These are phyloP conservation scores for Syngnathus acus DNA, from an alignment of 2,797 vertebrate species.

Conservation along the genomic window DNA sequence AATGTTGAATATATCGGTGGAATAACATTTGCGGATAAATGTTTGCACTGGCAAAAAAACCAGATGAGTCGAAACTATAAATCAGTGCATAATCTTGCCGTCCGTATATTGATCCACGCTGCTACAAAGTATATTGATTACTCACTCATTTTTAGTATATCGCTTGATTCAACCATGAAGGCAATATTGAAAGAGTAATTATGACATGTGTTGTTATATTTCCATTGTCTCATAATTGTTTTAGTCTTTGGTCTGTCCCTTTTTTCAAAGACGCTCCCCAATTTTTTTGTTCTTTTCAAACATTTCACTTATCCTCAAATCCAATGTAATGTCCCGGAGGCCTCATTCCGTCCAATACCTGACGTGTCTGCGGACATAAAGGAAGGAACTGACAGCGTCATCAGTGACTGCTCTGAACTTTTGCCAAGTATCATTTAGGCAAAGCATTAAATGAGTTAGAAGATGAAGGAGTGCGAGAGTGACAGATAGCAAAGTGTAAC, in stretches of 20 bases:
- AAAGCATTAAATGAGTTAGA: constrained; percentile 36
- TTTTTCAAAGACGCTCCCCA: too few relatives aligned
- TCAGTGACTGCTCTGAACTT: constrained; percentile 26
- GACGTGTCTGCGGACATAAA: constrained; percentile 33
- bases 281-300: not conserved
- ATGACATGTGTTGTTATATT: too few relatives aligned
- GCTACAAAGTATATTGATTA: not conserved
- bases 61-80: not conserved
- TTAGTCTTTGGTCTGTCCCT: too few relatives aligned
- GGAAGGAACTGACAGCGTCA: constrained; percentile 39
- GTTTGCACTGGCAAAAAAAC: not conserved
- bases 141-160: not conserved
- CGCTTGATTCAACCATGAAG: not conserved
- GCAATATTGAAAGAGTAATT: too few relatives aligned
- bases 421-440: constrained; percentile 33
- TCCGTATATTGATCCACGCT: not conserved
- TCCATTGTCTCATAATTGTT: too few relatives aligned
- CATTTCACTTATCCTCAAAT: constrained; percentile 21
- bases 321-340: constrained; percentile 28
- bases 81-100: not conserved
- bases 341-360: constrained; percentile 30
- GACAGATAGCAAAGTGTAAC: constrained; percentile 41
- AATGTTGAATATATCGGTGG: not conserved
- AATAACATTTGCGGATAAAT: not conserved
- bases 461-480: constrained; percentile 26